Evolutionary conservation across 2,113 vertebrate species (phyloP).

Genomic region (Lasiurus cinereus): DNA sequence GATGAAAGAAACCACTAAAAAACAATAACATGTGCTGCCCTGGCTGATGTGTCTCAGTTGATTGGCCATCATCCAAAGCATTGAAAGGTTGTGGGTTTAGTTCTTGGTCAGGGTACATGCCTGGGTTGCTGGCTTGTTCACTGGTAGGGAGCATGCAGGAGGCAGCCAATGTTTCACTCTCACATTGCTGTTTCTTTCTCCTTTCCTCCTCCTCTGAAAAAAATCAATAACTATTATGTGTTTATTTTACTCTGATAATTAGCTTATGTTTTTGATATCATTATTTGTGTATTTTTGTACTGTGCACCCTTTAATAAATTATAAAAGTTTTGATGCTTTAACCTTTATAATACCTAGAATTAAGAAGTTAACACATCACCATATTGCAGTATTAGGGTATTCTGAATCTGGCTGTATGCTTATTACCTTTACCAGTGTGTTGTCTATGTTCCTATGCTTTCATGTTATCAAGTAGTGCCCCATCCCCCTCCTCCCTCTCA

Average conservation of each 20-base stretch:
- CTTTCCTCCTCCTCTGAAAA: too few relatives aligned
- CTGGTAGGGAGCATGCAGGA: too few relatives aligned
- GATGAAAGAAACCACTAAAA: neutral
- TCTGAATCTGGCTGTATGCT: neutral
- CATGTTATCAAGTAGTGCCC: neutral
- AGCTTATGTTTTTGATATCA: constrained; percentile 1
- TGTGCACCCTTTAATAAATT: neutral
- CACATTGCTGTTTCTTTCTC: too few relatives aligned
- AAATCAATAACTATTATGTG: neutral
- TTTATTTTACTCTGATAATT: neutral
- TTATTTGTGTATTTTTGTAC: neutral
- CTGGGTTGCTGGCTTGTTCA: too few relatives aligned
- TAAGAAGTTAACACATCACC: neutral
- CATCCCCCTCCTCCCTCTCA: too few relatives aligned
- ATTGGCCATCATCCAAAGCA: too few relatives aligned
- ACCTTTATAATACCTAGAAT: neutral
- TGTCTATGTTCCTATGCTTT: neutral
- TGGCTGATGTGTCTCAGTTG: too few relatives aligned
- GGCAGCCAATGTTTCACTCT: too few relatives aligned
- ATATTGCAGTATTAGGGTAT: neutral
- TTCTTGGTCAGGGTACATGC: too few relatives aligned
- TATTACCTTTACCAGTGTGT: neutral
- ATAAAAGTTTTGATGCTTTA: neutral
- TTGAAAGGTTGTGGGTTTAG: too few relatives aligned
- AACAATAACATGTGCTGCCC: too few relatives aligned